Conservation (phyloP, 2,888 invertebrate species). For the Syrista parreyssii region DNA sequence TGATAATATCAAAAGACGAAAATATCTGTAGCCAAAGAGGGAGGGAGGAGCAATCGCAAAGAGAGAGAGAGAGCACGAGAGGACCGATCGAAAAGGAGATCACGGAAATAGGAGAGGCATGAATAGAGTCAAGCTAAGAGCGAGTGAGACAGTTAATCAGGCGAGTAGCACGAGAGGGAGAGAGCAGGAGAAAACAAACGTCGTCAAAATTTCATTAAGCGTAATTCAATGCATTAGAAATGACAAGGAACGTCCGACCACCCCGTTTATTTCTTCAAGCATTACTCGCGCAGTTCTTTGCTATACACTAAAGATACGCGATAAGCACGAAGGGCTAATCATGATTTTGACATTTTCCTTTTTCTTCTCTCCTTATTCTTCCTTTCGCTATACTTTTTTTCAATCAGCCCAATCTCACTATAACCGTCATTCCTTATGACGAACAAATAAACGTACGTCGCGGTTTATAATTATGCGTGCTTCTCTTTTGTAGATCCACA, state of each 20-base stretch:
- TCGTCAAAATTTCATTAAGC: not conserved
- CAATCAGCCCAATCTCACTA: slow-evolving; percentile 45
- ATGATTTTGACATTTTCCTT: slow-evolving; percentile 8
- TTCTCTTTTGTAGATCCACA: slow-evolving; percentile 23
- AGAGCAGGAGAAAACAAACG: not conserved
- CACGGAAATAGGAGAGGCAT: not conserved
- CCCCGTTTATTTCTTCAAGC: not conserved
- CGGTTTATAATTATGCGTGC: not conserved
- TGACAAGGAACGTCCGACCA: not conserved
- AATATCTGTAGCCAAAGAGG: no score
- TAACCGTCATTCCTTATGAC: slow-evolving; percentile 43
- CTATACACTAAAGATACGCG: not conserved
- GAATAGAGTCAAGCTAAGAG: not conserved
- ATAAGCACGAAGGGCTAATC: not conserved
- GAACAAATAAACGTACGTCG: not conserved
- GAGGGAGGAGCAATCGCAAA: no score
- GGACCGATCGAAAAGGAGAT: not conserved
- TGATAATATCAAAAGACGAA: no score
- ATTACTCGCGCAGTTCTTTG: not conserved
- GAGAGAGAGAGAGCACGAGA: not conserved
- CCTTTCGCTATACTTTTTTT: slow-evolving; percentile 15
- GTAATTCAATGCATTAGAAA: not conserved
- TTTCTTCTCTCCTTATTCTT: slow-evolving; percentile 27
- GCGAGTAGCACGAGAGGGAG: not conserved
- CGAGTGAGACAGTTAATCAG: not conserved